Percentiles rank a stretch among this genome's conserved stretches.
Conservation (phyloP, 2,113 vertebrate genomes). For the Eonycteris spelaea region DNA sequence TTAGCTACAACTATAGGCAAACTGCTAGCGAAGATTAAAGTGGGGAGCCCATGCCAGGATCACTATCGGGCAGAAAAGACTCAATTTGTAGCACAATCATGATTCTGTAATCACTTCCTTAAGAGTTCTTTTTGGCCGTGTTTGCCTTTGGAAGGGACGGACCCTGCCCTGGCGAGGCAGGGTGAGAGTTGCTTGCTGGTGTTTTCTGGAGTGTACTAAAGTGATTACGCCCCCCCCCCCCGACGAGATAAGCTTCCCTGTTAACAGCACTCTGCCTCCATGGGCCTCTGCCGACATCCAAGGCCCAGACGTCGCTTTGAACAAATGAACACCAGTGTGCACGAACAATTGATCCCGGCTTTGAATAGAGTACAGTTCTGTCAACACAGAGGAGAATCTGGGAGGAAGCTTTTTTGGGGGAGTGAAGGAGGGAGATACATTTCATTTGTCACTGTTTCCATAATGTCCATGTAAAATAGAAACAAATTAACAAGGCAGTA, state of each 20-base stretch:
- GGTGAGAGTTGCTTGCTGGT: background rate
- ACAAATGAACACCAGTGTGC: slow-evolving; percentile 31
- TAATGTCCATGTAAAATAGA: slow-evolving; percentile 28
- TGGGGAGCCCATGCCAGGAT: slow-evolving; percentile 84
- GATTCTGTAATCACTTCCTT: slow-evolving; percentile 83
- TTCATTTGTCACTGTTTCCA: slow-evolving; percentile 45
- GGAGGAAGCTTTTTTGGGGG: background rate
- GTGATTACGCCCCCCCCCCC: background rate
- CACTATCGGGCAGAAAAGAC: slow-evolving; percentile 86
- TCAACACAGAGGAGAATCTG: slow-evolving; percentile 7
- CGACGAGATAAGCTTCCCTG: background rate
- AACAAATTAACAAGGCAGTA: slow-evolving; percentile 39
- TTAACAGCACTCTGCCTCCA: background rate
- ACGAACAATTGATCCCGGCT: background rate
- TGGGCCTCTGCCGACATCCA: background rate
- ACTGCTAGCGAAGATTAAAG: slow-evolving; percentile 86
- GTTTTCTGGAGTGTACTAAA: background rate
- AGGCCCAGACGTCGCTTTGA: background rate
- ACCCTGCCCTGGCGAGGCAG: slow-evolving; percentile 44
- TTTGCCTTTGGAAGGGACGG: slow-evolving; percentile 53
- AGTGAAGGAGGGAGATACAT: background rate
- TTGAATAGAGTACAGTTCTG: background rate
- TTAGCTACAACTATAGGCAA: slow-evolving; percentile 85
- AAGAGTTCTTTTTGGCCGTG: slow-evolving; percentile 76
- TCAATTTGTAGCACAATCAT: slow-evolving; percentile 84